Evolutionary conservation across 2,113 vertebrate species (phyloP), one percentile per base, ranked within the genome.

Genomic region (Megaleporinus macrocephalus): DNA sequence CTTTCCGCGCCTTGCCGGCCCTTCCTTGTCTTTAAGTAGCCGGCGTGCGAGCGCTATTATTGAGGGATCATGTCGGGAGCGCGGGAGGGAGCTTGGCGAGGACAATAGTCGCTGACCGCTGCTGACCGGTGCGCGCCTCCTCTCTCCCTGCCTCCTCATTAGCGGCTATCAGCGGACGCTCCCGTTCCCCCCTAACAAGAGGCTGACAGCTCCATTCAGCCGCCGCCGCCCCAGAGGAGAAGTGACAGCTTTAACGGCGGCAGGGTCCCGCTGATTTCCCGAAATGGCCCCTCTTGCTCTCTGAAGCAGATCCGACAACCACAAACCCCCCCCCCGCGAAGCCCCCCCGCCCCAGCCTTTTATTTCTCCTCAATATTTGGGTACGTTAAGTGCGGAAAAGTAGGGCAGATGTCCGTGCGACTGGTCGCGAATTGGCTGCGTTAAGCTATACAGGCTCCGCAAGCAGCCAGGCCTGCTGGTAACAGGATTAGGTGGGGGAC

Each of bases 381-480:
- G 27, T 53, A 76, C 24, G 51, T 41, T 63, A 77, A 92, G 80
- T 86, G 89, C 41, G 20, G 89, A 95, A 81, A 96, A 95, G 91
- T 92, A 95, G 95, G 96, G 91, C 96, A 97, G 95, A 96, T 97
- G 95, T 96, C 96, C 87, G 89, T 94, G 86, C 73, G 94, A 93
- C 95, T 95, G 95, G 92, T 92, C 92, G 88, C 95, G 96, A 95
- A 96, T 94, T 94, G 78, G 88, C 92, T 88, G 89, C 79, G 86
- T 95, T 96, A 95, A 96, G 94, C 94, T 94, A 22, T 55, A 55
- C 53, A 80, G 89, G 86, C 89, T 92, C 92, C 90, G 90, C 91
- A 89, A 85, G 88, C 87, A 91, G 91, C 93, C 93, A 91, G 93
- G 89, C 88, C 81, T 72, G 89, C 91, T 94, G 93, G 94, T 96